A percentile compares a stretch with the other conserved stretches of the same genome.
These are phyloP conservation scores for Brachyhypopomus gauderio DNA, from an alignment of 2,113 vertebrate genomes.

Conservation along the genomic window DNA sequence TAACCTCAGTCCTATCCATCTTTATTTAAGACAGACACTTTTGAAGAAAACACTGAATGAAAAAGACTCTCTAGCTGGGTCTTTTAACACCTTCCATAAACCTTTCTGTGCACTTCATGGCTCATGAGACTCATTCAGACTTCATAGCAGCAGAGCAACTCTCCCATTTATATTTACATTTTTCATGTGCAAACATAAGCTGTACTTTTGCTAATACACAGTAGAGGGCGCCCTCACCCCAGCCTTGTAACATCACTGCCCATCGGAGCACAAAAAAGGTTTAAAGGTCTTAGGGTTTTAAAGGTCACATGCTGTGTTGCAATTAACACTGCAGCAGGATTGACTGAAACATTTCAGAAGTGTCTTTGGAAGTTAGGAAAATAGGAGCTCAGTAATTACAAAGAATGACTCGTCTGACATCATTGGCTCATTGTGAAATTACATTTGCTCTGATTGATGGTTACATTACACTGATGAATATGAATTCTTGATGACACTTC, in stretches of 20 bases:
- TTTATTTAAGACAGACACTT: too few relatives aligned
- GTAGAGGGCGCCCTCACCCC: slow-evolving; percentile 62
- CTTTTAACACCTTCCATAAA: too few relatives aligned
- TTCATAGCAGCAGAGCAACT: too few relatives aligned
- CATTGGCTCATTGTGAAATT: slow-evolving; percentile 68
- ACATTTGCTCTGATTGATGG: slow-evolving; percentile 61
- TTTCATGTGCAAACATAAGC: not conserved
- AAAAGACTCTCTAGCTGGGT: too few relatives aligned
- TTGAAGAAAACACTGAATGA: too few relatives aligned
- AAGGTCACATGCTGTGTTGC: not conserved
- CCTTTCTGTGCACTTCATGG: too few relatives aligned
- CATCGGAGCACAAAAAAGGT: not conserved
- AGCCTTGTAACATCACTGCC: not conserved
- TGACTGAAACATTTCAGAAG: not conserved
- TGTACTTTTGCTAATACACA: slow-evolving; percentile 47
- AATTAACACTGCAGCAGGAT: not conserved
- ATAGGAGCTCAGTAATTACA: too few relatives aligned
- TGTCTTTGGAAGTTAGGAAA: too few relatives aligned
- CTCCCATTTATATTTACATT: not conserved
- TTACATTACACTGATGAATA: slow-evolving; percentile 53
- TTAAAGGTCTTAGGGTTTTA: not conserved
- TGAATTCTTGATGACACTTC: slow-evolving; percentile 52
- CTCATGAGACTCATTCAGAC: too few relatives aligned
- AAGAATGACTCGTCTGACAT: slow-evolving; percentile 17
- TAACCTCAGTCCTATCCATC: not conserved